A percentile compares a stretch with the other conserved stretches of the same genome.
These are phyloP conservation scores for Aspidiotus rigidus DNA, from an alignment of 2,888 invertebrate genomes.

Conservation along the genomic window DNA sequence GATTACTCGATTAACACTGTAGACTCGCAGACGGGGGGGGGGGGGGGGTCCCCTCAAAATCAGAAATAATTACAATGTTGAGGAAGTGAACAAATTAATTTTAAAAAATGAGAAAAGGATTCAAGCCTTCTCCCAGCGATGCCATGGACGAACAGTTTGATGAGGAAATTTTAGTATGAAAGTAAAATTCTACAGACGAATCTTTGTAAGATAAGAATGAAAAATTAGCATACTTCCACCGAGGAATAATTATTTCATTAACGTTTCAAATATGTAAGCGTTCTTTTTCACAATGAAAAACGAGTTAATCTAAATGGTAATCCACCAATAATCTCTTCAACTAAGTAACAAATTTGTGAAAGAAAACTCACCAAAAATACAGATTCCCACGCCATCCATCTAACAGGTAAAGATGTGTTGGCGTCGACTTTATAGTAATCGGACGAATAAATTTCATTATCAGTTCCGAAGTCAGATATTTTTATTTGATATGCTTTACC, in stretches of 20 bases:
- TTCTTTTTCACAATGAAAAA: too few species aligned
- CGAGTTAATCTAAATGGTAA: too few species aligned
- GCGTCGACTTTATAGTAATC: slow-evolving; percentile 79
- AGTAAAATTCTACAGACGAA: neutral
- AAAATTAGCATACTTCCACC: neutral
- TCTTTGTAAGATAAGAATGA: too few species aligned
- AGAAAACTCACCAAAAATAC: slow-evolving; percentile 51
- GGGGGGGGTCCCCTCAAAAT: neutral
- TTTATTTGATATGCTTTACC: slow-evolving; percentile 73
- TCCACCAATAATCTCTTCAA: too few species aligned
- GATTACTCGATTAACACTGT: too few species aligned
- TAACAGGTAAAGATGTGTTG: slow-evolving; percentile 65
- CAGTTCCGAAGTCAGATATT: slow-evolving; percentile 76
- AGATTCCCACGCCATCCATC: slow-evolving; percentile 87
- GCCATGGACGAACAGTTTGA: too few species aligned
- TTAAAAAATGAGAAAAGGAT: neutral
- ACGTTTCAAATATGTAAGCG: too few species aligned
- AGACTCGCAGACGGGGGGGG: too few species aligned
- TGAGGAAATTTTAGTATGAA: too few species aligned
- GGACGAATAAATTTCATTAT: slow-evolving; percentile 64
- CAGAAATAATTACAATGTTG: neutral
- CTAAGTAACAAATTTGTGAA: too few species aligned
- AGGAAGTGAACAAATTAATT: neutral
- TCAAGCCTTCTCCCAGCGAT: neutral
- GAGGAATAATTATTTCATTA: too few species aligned